Conservation (phyloP, 2,888 invertebrate species). For the Miltochrista miniata region DNA sequence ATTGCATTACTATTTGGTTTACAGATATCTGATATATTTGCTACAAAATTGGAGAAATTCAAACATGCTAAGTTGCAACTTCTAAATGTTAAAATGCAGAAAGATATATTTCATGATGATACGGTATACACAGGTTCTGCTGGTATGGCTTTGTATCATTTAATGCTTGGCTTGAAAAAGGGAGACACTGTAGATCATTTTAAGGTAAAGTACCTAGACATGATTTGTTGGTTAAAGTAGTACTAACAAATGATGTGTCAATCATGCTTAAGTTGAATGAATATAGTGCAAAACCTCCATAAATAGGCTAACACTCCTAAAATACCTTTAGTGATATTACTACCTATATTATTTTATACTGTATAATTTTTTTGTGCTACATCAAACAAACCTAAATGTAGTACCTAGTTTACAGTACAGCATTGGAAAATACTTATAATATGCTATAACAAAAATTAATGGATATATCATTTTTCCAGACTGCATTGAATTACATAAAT, state of each 20-base stretch:
- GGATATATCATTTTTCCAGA: constrained; percentile 37
- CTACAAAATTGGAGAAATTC: constrained; percentile 62
- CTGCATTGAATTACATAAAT: constrained; percentile 56
- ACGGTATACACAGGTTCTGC: constrained; percentile 90
- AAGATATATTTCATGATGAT: constrained; percentile 80
- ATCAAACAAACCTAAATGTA: no score
- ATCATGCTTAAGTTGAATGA: no score
- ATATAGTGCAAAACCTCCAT: no score
- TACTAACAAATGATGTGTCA: no score
- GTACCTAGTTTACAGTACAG: no score
- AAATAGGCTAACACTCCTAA: no score
- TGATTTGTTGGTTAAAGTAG: no score
- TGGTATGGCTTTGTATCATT: constrained; percentile 87
- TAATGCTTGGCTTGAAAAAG: constrained; percentile 68
- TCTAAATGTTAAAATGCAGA: constrained; percentile 66
- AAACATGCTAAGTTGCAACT: constrained; percentile 65
- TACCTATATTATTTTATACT: no score
- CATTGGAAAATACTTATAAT: no score
- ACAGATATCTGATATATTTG: constrained; percentile 77
- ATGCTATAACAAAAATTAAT: neutral
- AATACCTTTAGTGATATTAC: no score
- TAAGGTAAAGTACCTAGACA: constrained; percentile 41
- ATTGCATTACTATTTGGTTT: no score
- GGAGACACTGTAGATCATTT: constrained; percentile 43
- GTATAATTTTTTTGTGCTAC: no score